Conservation (phyloP, 2,797 vertebrate species). For the Cheirogaleus major region DNA sequence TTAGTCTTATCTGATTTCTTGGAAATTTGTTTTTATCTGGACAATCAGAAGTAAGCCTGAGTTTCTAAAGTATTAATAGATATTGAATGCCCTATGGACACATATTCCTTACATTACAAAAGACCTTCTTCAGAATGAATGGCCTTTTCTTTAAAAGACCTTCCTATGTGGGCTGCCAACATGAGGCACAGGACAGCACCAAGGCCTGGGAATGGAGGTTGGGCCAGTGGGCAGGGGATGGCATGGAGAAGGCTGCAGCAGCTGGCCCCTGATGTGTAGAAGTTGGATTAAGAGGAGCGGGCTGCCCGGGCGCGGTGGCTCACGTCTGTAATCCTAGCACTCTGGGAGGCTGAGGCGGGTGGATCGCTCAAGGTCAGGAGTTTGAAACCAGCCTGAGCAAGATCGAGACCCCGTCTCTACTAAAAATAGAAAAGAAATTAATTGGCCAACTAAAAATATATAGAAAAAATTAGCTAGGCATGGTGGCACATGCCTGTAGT, state of each 20-base stretch:
- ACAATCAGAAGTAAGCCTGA: neutral
- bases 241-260: neutral
- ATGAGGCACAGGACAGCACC: neutral
- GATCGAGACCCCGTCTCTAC: too few relatives aligned
- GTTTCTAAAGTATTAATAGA: neutral
- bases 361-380: too few relatives aligned
- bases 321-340: too few relatives aligned
- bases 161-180: neutral
- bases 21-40: neutral
- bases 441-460: too few relatives aligned
- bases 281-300: neutral
- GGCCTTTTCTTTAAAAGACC: neutral
- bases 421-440: too few relatives aligned
- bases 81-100: neutral
- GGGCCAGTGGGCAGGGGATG: neutral
- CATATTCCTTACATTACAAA: neutral
- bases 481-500: too few relatives aligned
- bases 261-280: accelerated
- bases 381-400: too few relatives aligned
- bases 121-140: neutral
- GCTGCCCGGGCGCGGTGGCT: too few relatives aligned
- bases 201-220: too few relatives aligned
- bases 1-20: neutral
- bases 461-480: too few relatives aligned
- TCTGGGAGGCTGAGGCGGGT: too few relatives aligned